Evolutionary conservation across 2,113 vertebrate species (phyloP), one percentile per base, ranked within the genome.

Genomic region (Sinocyclocheilus anophthalmus): DNA sequence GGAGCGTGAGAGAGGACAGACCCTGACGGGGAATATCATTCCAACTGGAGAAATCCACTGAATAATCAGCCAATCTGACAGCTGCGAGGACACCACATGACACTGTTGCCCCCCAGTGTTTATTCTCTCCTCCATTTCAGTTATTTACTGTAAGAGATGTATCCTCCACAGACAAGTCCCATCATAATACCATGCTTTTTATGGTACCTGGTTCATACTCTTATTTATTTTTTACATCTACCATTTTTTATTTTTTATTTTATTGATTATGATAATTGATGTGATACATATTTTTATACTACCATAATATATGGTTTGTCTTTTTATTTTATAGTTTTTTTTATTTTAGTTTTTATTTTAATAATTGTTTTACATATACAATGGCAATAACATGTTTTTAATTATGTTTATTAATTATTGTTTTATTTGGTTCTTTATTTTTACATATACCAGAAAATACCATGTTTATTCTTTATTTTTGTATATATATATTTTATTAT

Each of bases 41-140:
- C 20, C 24, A 18, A 26, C 67, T 20, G 42, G 20, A 76, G 45
- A 82, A 26, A 63, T 69, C 59, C 72, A 75, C 30, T 24, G 73
- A 70, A 55, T 30, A 20, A 61, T 85, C 78, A 85, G 83, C 72
- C 63, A 77, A 39, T 20, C 30, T n/a, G 81, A 67, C 75, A 63
- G 42, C 78, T 55, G 57, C 6, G 10, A 55, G 30, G 59, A 42
- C 76, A 70, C 39, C 69, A 63, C 50, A 76, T 72, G 86, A 79
- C 81, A 61, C 86, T 33, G 67, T 63, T 86, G 85, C 63, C 75
- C 75, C 76, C 50, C 63, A 73, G 72, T 69, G 80, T 83, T 77
- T 59, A 69, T 83, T 42, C 50, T 12, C 22, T 55, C 39, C 45
- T 67, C 45, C 45, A 63, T 76, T 50, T 53, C 59, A n/a, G 9